phyloP scores from a whole-genome alignment of 2,888 invertebrate species.

The Lepidocyrtoides sp. region DNA sequence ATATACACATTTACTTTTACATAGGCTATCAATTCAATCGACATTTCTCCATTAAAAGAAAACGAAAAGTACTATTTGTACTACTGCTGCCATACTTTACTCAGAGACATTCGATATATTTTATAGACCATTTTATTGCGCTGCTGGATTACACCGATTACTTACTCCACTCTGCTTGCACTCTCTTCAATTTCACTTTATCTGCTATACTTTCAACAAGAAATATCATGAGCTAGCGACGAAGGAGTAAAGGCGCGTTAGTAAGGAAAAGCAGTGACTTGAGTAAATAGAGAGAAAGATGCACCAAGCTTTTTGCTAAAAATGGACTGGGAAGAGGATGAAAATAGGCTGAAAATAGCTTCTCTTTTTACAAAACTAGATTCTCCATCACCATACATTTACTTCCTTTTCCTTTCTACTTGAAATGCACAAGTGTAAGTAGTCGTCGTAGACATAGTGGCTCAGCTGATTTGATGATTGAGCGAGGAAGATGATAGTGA shows the following conservation, averaged over 20 bases:
- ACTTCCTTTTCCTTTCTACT: background rate
- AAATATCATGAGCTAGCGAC: background rate
- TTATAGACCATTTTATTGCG: conserved; percentile 1
- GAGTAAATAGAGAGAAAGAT: conserved; percentile 26
- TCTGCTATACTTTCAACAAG: background rate
- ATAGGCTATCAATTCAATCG: too few relatives aligned
- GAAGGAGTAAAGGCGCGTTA: background rate
- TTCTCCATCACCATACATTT: background rate
- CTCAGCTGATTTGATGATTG: conserved; percentile 33
- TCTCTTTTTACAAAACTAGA: background rate
- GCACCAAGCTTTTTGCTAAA: background rate
- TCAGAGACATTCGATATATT: background rate
- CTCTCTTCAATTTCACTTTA: background rate
- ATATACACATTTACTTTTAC: background rate
- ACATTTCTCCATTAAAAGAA: too few relatives aligned
- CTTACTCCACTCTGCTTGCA: background rate
- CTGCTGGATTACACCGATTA: conserved; percentile 9
- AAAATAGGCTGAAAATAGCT: conserved; percentile 69
- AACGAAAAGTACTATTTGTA: too few relatives aligned
- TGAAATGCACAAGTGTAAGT: background rate
- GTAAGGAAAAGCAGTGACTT: background rate
- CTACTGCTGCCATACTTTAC: too few relatives aligned
- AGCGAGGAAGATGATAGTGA: background rate
- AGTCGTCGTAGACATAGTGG: too few relatives aligned
- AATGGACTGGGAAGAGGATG: conserved; percentile 45